Conservation (phyloP, 2,113 vertebrate genomes). For the Ascaphus truei region DNA sequence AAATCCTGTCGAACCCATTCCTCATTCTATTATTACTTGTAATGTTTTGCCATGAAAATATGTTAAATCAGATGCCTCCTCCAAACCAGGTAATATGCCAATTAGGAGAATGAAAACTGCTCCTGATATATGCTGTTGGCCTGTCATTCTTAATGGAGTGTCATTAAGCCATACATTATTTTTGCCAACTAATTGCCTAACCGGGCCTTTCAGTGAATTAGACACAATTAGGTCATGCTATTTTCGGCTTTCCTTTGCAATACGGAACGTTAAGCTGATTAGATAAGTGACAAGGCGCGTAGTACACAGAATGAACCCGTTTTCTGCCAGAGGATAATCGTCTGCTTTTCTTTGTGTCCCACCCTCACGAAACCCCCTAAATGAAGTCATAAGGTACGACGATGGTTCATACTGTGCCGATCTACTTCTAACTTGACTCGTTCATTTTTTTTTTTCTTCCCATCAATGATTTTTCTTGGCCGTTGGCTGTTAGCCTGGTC, state of each 20-base stretch:
- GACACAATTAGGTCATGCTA: conserved; percentile 12
- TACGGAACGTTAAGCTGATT: neutral
- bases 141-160: neutral
- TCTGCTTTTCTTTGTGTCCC: neutral
- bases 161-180: neutral
- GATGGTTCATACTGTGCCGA: too few relatives aligned
- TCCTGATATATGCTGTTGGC: conserved; percentile 1
- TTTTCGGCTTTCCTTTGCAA: neutral
- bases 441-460: too few relatives aligned
- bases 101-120: conserved; percentile 2
- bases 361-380: too few relatives aligned
- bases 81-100: neutral
- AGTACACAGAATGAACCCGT: neutral
- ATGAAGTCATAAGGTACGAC: too few relatives aligned
- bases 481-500: too few relatives aligned
- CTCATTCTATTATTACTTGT: neutral
- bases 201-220: conserved; percentile 1
- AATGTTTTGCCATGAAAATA: too few relatives aligned
- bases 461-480: too few relatives aligned
- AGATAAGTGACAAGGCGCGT: neutral
- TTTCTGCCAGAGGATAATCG: neutral
- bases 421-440: too few relatives aligned
- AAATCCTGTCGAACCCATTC: too few relatives aligned
- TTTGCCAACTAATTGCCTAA: neutral
- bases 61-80: neutral